A percentile compares a stretch with the other conserved stretches of the same genome.
These are phyloP conservation scores for Drosophila parvula DNA, from an alignment of 1,140 invertebrate species.

Conservation along the genomic window DNA sequence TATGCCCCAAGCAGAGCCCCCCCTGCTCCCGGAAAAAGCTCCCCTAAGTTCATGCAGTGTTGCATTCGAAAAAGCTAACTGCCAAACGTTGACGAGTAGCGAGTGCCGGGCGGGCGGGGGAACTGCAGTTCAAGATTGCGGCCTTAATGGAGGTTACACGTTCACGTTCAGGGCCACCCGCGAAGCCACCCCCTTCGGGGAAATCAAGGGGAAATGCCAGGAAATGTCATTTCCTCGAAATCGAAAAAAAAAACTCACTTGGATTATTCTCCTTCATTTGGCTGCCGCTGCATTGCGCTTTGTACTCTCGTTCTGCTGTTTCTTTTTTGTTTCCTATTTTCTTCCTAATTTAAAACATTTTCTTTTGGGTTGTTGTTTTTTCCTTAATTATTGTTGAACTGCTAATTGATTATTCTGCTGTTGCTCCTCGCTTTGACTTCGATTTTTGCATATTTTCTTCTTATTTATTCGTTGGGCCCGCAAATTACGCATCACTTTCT, in stretches of 20 bases:
- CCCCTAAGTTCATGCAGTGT: slow-evolving; percentile 32
- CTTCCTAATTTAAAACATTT: slow-evolving; percentile 32
- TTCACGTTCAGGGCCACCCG: slow-evolving; percentile 76
- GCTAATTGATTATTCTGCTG: slow-evolving; percentile 41
- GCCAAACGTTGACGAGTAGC: slow-evolving; percentile 35
- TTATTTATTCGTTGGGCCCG: slow-evolving; percentile 38
- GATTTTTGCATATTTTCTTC: slow-evolving; percentile 21
- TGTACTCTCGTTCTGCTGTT: slow-evolving; percentile 67
- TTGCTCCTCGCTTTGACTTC: slow-evolving; percentile 11
- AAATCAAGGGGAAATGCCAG: background rate
- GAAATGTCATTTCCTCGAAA: slow-evolving; percentile 36
- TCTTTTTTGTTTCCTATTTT: slow-evolving; percentile 19
- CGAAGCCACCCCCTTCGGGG: background rate
- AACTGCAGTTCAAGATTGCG: slow-evolving; percentile 75
- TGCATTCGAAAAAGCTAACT: slow-evolving; percentile 65
- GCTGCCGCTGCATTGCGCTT: slow-evolving; percentile 39
- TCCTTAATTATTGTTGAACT: slow-evolving; percentile 40
- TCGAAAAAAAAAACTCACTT: slow-evolving; percentile 42
- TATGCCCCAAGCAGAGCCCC: background rate
- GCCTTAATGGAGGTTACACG: slow-evolving; percentile 81
- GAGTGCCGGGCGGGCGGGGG: slow-evolving; percentile 21
- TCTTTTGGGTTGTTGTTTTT: slow-evolving; percentile 3
- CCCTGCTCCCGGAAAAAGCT: slow-evolving; percentile 28
- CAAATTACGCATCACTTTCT: slow-evolving; percentile 81
- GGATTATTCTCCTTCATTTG: slow-evolving; percentile 44